Evolutionary conservation across 2,113 vertebrate species (phyloP).

Genomic region (Triplophysa siluroides): DNA sequence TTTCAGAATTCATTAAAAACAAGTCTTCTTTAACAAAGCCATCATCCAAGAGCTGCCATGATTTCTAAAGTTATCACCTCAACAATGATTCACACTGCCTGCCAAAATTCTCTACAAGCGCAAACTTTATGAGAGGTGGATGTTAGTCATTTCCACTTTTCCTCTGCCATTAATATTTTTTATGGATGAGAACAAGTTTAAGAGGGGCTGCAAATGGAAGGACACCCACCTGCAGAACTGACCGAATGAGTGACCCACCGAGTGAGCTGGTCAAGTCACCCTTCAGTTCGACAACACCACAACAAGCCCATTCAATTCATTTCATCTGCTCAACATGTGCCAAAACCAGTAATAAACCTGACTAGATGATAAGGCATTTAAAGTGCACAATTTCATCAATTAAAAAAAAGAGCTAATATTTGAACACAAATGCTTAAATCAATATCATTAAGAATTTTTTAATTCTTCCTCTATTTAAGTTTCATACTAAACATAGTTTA

Average conservation of each 20-base stretch:
- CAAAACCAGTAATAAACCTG: conserved; percentile 32
- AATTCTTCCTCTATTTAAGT: background rate
- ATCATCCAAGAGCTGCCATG: background rate
- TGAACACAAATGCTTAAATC: too few species aligned
- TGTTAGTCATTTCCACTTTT: conserved; percentile 42
- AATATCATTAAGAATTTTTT: too few species aligned
- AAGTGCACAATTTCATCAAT: background rate
- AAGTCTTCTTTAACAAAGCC: too few species aligned
- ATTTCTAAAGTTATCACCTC: conserved; percentile 11
- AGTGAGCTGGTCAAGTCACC: conserved; percentile 53
- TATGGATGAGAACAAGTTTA: conserved; percentile 49
- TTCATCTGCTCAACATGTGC: conserved; percentile 38
- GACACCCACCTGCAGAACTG: conserved; percentile 56
- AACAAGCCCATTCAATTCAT: conserved; percentile 55
- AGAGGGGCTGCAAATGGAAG: conserved; percentile 57
- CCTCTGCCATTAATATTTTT: conserved; percentile 40
- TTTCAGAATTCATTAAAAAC: too few species aligned
- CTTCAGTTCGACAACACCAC: conserved; percentile 48
- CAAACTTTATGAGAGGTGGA: conserved; percentile 42
- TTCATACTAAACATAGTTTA: background rate
- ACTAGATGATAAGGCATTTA: background rate
- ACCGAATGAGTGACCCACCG: conserved; percentile 39
- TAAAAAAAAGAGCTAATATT: too few species aligned
- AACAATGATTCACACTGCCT: background rate
- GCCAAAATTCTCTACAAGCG: conserved; percentile 31